Evolutionary conservation across 2,888 invertebrate genomes (phyloP), one percentile per base, ranked within the genome.

Genomic region (Pomacea canaliculata): DNA sequence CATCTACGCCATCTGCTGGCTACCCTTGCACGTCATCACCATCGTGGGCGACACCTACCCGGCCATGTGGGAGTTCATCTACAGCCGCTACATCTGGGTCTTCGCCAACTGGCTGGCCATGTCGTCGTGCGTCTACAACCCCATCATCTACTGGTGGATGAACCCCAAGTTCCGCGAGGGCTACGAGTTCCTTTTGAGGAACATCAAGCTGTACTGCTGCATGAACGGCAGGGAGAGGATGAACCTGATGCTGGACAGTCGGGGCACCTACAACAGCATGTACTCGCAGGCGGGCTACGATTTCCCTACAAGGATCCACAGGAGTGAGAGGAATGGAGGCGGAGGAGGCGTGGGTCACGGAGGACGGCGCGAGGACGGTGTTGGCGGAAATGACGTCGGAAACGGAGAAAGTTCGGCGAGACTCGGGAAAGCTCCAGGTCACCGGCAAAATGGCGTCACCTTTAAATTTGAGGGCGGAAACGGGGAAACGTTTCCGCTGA

Each of bases 121-220:
- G 97, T 96, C 96, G 91, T 97, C 97, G 92, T 96, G 96, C 80
- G 96, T 96, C 95, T 96, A 97, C 92, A 97, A 97, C 92, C 97
- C 97, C 46, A 96, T 97, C 88, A 97, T 97, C 85, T 97, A 97
- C 78, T 97, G 96, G 92, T 97, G 96, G 96, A 96, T 97, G 96
- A 97, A 97, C 91, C 95, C 96, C 81, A 96, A 96, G 68, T 87
- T 85, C 63, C 79, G 84, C 10, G 79, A 82, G 19, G 85, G 85
- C 46, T 83, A 79, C 76, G 63, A 70, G n/a, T 72, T 70, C 19
- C 71, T 82, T 18, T 56, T 80, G 62, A 18, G 27, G 18, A 73
- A 27, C 27, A 46, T 78, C 70, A 77, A 70, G 59, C 19, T 56
- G 66, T 16, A 56, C 56, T 73, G 69, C 70, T 76, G 72, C 23